Base-by-base conservation (phyloP, 2,113 vertebrate genomes). In the Saguinus midas region DNA sequence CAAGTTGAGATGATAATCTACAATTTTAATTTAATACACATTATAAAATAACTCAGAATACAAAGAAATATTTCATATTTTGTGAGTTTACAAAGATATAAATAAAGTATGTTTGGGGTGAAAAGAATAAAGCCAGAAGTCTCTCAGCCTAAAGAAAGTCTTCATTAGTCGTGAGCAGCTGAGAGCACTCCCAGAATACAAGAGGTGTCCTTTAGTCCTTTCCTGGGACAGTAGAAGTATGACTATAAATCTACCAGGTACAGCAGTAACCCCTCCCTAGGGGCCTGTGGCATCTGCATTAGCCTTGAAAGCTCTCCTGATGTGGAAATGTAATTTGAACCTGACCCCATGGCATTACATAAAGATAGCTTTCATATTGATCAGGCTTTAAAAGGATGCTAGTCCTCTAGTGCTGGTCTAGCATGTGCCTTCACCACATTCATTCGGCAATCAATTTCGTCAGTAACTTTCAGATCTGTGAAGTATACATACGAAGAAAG, bases 281-380 rank as follows among this genome's bases (percentile, higher is more conserved):
- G 93, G 73, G 16, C 40, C 35, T 2, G 4, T 29, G 37, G 70
- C 76, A 97, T 93, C 75, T 82, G 52, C 37, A 70, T 91, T 93
- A 96, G 80, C 90, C 84, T 91, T 94, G 58, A 98, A 93, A 96
- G 70, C 81, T 95, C 87, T 72, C 29, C 20, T 52, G 57, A 89
- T 45, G 64, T 85, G 32, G 48, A 94, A 91, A 97, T 96, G 21
- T 50, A 92, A 96, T 96, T 96, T 96, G 45, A 85, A 95, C 35
- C 58, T 94, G 83, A 94, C 87, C 72, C 48, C 1, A 1, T 57
- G 96, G 55, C n/a, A 82, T 90, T 88, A 87, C 72, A 68, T 70
- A 97, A 97, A 97, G 90, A 86, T 7, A 68, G 87, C 52, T 92
- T 91, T 94, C 45, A 7, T 92, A 96, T 96, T 88, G 94, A 96